A percentile compares a stretch with the other conserved stretches of the same genome.
Evolutionary conservation across 1,140 invertebrate genomes (phyloP).

Genomic region (Idris sp.): DNA sequence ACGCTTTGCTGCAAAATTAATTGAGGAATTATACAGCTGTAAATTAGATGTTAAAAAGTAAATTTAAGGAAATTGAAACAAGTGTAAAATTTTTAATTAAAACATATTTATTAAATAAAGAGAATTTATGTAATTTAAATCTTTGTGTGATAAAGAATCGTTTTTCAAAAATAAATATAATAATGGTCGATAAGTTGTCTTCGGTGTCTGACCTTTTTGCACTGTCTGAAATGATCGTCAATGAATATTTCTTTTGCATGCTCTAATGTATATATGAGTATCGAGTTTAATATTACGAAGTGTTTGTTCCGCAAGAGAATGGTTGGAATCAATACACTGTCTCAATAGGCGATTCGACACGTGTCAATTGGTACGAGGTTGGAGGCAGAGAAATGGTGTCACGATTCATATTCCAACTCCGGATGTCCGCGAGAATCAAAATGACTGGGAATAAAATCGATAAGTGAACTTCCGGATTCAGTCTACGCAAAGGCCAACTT

Average conservation of each 20-base stretch:
- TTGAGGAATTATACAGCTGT: constrained; percentile 30
- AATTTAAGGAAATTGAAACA: constrained; percentile 5
- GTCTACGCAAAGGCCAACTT: constrained; percentile 13
- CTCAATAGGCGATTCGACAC: constrained; percentile 49
- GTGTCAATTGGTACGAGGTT: constrained; percentile 42
- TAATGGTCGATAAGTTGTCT: too few species aligned
- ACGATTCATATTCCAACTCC: constrained; percentile 54
- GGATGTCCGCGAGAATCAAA: constrained; percentile 39
- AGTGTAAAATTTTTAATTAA: too few species aligned
- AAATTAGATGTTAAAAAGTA: constrained; percentile 13
- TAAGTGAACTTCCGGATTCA: constrained; percentile 24
- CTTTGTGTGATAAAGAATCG: too few species aligned
- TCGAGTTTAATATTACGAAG: constrained; percentile 33
- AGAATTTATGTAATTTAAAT: too few species aligned
- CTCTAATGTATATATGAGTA: constrained; percentile 25
- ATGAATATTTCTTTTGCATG: constrained; percentile 14
- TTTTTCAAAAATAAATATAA: too few species aligned
- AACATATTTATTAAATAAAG: too few species aligned
- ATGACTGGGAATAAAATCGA: constrained; percentile 48
- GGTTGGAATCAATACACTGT: constrained; percentile 35
- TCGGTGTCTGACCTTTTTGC: too few species aligned
- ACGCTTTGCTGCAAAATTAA: constrained; percentile 14
- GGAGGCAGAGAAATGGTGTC: constrained; percentile 44
- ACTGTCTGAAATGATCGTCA: not conserved
- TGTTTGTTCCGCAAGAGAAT: constrained; percentile 36